Conservation (phyloP, 2,113 vertebrate genomes). For the Nibea albiflora region DNA sequence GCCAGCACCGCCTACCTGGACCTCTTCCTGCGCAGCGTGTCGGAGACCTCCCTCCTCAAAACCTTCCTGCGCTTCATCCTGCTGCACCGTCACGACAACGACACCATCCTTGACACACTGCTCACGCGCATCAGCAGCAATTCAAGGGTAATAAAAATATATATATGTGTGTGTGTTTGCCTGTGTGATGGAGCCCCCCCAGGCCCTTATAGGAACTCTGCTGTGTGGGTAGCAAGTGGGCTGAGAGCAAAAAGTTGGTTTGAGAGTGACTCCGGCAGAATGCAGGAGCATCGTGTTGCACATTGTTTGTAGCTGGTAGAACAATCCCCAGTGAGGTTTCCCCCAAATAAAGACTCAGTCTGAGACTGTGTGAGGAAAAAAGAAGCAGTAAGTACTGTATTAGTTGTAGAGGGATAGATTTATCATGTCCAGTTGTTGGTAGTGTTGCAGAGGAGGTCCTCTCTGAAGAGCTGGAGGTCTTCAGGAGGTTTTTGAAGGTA, state of each 20-base stretch:
- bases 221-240: conserved; percentile 60
- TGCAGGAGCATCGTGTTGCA: conserved; percentile 3
- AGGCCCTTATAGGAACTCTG: conserved; percentile 30
- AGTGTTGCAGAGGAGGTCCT: no score
- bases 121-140: conserved; percentile 95
- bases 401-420: no score
- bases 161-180: not conserved
- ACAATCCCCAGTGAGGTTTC: not conserved
- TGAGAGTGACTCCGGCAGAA: conserved; percentile 8
- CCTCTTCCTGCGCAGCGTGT: conserved; percentile 94
- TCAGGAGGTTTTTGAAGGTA: no score
- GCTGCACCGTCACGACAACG: conserved; percentile 92
- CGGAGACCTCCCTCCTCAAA: conserved; percentile 91
- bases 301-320: not conserved
- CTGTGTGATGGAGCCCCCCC: not conserved
- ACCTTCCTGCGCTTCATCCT: conserved; percentile 96
- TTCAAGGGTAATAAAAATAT: conserved; percentile 84
- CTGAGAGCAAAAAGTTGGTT: conserved; percentile 15
- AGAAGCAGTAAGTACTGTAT: not conserved
- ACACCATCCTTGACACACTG: conserved; percentile 95
- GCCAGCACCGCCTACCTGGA: conserved; percentile 98
- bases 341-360: not conserved
- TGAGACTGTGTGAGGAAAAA: not conserved
- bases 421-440: no score
- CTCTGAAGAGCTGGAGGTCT: no score